Evolutionary conservation across 1,140 invertebrate species (phyloP).

Genomic region (Arctopsyche grandis): DNA sequence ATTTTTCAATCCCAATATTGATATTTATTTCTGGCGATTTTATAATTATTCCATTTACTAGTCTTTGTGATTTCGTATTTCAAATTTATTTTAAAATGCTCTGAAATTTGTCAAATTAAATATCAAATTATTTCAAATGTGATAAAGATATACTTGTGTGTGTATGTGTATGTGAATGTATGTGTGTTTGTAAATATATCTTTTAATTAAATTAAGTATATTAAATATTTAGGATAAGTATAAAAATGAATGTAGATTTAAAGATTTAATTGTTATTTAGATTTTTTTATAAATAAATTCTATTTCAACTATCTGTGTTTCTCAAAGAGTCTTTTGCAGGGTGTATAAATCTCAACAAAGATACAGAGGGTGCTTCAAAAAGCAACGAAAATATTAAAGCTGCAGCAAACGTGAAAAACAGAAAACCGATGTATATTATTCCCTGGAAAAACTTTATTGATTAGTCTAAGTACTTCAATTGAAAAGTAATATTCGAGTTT

Average conservation of each 20-base stretch:
- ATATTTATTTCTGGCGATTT: too few relatives aligned
- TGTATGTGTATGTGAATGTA: not conserved
- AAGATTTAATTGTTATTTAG: too few relatives aligned
- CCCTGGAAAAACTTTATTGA: slow-evolving; percentile 36
- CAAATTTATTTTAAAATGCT: too few relatives aligned
- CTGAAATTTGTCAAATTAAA: not conserved
- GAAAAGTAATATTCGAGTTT: not conserved
- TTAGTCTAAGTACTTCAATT: too few relatives aligned
- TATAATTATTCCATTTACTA: too few relatives aligned
- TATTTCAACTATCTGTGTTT: not conserved
- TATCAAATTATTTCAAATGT: slow-evolving; percentile 8
- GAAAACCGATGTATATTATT: slow-evolving; percentile 45
- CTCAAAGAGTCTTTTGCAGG: not conserved
- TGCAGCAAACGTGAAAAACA: slow-evolving; percentile 40
- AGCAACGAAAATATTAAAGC: slow-evolving; percentile 44
- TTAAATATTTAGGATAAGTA: not conserved
- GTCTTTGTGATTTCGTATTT: not conserved
- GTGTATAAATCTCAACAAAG: slow-evolving; percentile 43
- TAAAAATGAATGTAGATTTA: too few relatives aligned
- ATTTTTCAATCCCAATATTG: too few relatives aligned
- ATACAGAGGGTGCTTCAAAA: slow-evolving; percentile 48
- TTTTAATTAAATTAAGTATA: not conserved
- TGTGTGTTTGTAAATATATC: slow-evolving; percentile 5
- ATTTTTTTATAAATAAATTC: too few relatives aligned
- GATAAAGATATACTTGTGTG: not conserved